These are phyloP conservation scores for Tetramorium simillimum DNA, from an alignment of 1,140 invertebrate genomes.

Conservation along the genomic window DNA sequence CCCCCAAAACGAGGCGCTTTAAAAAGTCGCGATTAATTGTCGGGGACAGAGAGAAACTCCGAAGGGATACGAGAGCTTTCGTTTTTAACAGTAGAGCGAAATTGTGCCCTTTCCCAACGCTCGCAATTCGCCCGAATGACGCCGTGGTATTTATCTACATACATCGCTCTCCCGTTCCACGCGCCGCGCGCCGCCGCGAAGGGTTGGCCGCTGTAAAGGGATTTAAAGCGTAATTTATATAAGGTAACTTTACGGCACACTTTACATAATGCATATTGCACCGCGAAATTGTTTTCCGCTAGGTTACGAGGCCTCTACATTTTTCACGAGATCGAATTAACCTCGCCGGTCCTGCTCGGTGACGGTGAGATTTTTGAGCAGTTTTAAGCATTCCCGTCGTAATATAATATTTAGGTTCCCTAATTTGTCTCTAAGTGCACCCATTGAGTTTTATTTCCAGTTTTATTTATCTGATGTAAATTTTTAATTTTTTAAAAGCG, in stretches of 20 bases:
- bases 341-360: neutral
- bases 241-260: neutral
- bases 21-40: slow-evolving; percentile 44
- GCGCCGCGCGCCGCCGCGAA: too few relatives aligned
- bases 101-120: neutral
- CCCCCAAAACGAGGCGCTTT: neutral
- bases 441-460: neutral
- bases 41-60: neutral
- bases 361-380: neutral
- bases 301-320: neutral
- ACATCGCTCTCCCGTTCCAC: neutral
- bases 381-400: slow-evolving; percentile 2
- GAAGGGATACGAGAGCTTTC: neutral
- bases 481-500: neutral
- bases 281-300: slow-evolving; percentile 35
- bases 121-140: neutral
- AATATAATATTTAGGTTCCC: slow-evolving; percentile 31
- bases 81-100: neutral
- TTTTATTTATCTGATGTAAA: neutral
- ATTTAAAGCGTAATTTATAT: slow-evolving; percentile 43
- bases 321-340: slow-evolving; percentile 52
- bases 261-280: slow-evolving; percentile 58
- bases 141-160: slow-evolving; percentile 7
- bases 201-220: neutral
- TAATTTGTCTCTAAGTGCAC: slow-evolving; percentile 34